phyloP scores from a whole-genome alignment of 2,113 vertebrate genomes.

The Tamias sibiricus region DNA sequence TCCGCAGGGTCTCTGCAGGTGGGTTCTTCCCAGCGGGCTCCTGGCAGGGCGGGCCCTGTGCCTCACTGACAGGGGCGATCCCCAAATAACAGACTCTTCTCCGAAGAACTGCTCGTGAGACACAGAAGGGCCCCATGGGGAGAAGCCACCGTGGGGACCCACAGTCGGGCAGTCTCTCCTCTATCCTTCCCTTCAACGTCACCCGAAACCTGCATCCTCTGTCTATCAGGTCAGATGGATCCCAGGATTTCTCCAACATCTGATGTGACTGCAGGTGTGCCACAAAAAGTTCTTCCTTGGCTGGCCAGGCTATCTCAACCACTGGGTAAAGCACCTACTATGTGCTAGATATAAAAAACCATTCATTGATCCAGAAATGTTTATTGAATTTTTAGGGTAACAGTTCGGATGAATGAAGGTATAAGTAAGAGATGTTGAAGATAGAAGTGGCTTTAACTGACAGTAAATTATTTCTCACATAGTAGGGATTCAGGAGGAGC shows the following conservation, averaged over 20 bases:
- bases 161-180: not conserved
- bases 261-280: not conserved
- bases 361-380: not conserved
- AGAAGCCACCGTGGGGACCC: not conserved
- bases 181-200: accelerated
- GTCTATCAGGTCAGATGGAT: not conserved
- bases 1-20: not conserved
- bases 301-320: not conserved
- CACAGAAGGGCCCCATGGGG: accelerated
- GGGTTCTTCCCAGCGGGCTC: not conserved
- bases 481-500: not conserved
- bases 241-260: not conserved
- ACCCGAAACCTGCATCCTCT: not conserved
- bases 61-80: not conserved
- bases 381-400: not conserved
- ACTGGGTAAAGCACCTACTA: not conserved
- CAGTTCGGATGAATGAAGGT: not conserved
- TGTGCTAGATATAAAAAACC: not conserved
- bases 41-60: not conserved
- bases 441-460: not conserved
- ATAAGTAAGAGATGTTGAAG: not conserved
- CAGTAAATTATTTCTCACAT: not conserved
- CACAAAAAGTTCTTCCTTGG: not conserved
- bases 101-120: not conserved
- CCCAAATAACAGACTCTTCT: not conserved